Evolutionary conservation across 2,888 invertebrate species (phyloP), one percentile per base, ranked within the genome.

Genomic region (Zootermopsis nevadensis): DNA sequence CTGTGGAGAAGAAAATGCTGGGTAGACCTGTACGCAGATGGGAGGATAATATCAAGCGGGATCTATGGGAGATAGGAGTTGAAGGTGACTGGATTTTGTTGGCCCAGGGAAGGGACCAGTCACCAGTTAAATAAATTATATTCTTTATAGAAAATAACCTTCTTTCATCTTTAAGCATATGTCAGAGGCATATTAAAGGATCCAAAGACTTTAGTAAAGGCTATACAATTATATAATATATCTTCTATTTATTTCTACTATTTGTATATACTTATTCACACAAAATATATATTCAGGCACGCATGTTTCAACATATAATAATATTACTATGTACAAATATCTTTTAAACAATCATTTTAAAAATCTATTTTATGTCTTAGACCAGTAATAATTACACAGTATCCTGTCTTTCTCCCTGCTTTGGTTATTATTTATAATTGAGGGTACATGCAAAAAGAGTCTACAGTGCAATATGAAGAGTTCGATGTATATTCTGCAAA

Each of bases 241-340:
- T 33, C 12, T 79, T 77, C 55, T 77, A 77, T 77, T 77, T 79
- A 55, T 33, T 60, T 55, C 55, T 79, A 79, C 60, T 79, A 53
- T 79, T 33, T 60, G 48, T 53, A 77, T 77, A 79, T 79, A 79
- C 79, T 60, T 79, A 53, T 35, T 55, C 79, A 79, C 79, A 79
- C 79, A 79, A 79, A 79, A 79, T 79, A 79, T 79, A 79, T 79
- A 27, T 77, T 79, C 79, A 79, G 79, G 79, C 79, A 79, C 79
- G 30, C 60, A 33, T 77, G 42, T 55, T 55, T 55, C n/a, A 60
- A 79, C 79, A 79, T 55, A 60, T 60, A 77, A 77, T 53, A 79
- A 24, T n/a, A n/a, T 79, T 42, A 79, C 55, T 79, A 79, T 79
- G 22, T 79, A 79, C 79, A 79, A 79, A 79, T 60, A 79, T 60